Evolutionary conservation across 2,113 vertebrate species (phyloP).

Genomic region (Antigone vipio): DNA sequence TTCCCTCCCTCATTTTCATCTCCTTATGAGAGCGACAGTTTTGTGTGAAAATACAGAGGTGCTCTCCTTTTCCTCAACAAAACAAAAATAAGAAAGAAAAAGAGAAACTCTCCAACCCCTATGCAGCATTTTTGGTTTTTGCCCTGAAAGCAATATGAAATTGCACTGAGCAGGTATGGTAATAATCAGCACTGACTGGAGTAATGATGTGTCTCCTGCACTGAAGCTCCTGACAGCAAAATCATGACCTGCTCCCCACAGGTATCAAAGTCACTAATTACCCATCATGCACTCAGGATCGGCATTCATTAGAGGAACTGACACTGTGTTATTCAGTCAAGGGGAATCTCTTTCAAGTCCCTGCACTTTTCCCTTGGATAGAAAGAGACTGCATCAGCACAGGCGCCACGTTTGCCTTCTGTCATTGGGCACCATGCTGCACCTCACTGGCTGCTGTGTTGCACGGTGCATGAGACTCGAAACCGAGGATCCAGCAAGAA

Average conservation of each 20-base stretch:
- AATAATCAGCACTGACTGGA: slow-evolving; percentile 43
- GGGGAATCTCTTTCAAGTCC: slow-evolving; percentile 35
- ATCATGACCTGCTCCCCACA: slow-evolving; percentile 67
- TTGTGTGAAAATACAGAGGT: neutral
- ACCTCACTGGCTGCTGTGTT: neutral
- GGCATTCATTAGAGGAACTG: slow-evolving; percentile 46
- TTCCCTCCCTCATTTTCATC: slow-evolving; percentile 18
- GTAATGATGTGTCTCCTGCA: slow-evolving; percentile 53
- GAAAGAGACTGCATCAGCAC: neutral
- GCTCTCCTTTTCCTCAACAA: neutral
- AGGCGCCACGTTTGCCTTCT: neutral
- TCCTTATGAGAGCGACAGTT: neutral
- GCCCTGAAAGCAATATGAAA: neutral
- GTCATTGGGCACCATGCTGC: neutral
- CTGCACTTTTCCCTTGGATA: slow-evolving; percentile 13
- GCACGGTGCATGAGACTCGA: fast-evolving
- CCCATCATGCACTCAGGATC: neutral
- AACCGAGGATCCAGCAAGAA: neutral
- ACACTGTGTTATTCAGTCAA: neutral
- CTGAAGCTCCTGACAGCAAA: slow-evolving; percentile 59
- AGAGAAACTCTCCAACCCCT: neutral
- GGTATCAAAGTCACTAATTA: slow-evolving; percentile 72
- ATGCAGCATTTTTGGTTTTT: neutral
- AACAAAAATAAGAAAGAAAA: neutral
- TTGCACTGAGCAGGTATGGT: neutral